Conservation (phyloP, 2,888 invertebrate genomes). For the Eristalis intricaria region DNA sequence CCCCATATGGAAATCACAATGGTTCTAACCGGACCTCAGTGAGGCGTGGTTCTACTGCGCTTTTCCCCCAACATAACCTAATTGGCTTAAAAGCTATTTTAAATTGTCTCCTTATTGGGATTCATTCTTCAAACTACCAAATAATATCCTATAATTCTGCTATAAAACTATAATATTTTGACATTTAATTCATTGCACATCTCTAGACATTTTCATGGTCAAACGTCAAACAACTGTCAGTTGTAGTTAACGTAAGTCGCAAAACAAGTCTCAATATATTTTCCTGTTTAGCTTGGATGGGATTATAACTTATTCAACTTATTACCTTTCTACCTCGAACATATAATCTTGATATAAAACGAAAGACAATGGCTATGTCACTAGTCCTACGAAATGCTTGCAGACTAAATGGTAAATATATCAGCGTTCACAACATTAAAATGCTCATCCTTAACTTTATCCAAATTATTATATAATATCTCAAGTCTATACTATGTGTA, state of each 20-base stretch:
- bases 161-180: neutral
- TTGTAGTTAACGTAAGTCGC: neutral
- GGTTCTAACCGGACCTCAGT: no score
- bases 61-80: no score
- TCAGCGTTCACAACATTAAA: neutral
- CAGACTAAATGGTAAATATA: slow-evolving; percentile 76
- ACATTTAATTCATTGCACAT: neutral
- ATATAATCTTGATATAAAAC: neutral
- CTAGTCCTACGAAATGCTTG: slow-evolving; percentile 76
- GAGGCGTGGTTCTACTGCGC: no score
- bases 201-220: neutral
- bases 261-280: slow-evolving; percentile 42
- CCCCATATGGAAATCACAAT: no score
- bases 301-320: neutral
- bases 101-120: no score
- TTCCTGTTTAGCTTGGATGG: neutral
- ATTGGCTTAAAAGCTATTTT: no score
- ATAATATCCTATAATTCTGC: neutral
- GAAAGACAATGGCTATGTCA: slow-evolving; percentile 76
- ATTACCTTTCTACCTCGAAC: neutral
- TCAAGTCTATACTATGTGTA: slow-evolving; percentile 13
- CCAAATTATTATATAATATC: slow-evolving; percentile 76
- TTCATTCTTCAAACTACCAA: no score
- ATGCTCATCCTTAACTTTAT: slow-evolving; percentile 18
- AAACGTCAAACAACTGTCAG: slow-evolving; percentile 27